Percentiles rank a stretch among this genome's conserved stretches.
phyloP scores from a whole-genome alignment of 2,797 vertebrate species.

The Carcharodon carcharias region DNA sequence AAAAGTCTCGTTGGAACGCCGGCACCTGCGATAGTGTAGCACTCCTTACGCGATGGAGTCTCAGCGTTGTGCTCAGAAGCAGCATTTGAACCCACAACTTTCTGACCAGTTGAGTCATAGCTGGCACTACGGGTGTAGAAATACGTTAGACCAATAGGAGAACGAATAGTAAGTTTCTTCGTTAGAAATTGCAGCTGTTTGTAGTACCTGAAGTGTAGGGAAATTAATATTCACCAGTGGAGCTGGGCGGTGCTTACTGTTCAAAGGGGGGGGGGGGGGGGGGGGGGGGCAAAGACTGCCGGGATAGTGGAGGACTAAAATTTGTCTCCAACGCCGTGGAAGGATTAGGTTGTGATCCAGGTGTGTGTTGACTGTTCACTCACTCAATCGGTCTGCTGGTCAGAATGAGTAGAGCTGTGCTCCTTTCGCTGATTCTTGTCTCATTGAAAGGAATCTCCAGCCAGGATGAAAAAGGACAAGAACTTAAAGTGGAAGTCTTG shows the following conservation, averaged over 20 bases:
- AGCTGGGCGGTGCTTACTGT: not conserved
- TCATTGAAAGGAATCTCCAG: not conserved
- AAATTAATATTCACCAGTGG: not conserved
- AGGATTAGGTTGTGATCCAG: not conserved
- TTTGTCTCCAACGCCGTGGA: not conserved
- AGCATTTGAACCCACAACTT: not conserved
- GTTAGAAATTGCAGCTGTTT: not conserved
- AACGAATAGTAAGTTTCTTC: not conserved
- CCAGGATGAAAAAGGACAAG: conserved; percentile 43
- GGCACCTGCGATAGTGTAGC: no score
- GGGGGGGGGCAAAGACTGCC: not conserved
- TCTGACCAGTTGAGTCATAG: not conserved
- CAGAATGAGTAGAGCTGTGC: not conserved
- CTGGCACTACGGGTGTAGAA: not conserved
- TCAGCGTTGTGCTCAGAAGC: no score
- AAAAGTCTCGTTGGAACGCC: no score
- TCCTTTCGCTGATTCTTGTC: not conserved
- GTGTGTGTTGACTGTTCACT: not conserved
- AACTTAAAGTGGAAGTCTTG: conserved; percentile 63
- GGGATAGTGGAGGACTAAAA: not conserved
- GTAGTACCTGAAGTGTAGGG: not conserved
- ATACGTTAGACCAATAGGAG: not conserved
- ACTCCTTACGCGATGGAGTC: no score
- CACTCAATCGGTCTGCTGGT: not conserved
- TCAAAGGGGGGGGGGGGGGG: not conserved